These are phyloP conservation scores for Nymphalis io DNA, from an alignment of 1,140 invertebrate genomes.

Conservation along the genomic window DNA sequence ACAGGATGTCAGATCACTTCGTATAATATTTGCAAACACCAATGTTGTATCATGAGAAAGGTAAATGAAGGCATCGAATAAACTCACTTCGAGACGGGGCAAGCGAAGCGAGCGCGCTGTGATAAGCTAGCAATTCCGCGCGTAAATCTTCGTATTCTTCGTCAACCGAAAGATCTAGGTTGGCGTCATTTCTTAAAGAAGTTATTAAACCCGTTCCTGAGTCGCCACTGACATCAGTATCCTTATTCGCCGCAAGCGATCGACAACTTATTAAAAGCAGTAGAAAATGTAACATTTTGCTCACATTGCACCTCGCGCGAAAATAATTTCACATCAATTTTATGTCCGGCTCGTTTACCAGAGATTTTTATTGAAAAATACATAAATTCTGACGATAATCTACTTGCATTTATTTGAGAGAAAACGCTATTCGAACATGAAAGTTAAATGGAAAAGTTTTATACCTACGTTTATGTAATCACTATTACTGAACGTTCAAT, in stretches of 20 bases:
- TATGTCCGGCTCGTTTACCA: slow-evolving; percentile 45
- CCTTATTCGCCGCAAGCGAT: slow-evolving; percentile 30
- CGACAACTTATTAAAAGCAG: slow-evolving; percentile 46
- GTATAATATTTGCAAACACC: slow-evolving; percentile 7
- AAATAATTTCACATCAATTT: slow-evolving; percentile 47
- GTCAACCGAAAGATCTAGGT: slow-evolving; percentile 65
- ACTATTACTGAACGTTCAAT: neutral
- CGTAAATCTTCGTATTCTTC: slow-evolving; percentile 73
- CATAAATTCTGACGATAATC: slow-evolving; percentile 71
- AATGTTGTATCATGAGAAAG: slow-evolving; percentile 6
- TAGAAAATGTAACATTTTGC: slow-evolving; percentile 49
- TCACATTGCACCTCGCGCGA: slow-evolving; percentile 36
- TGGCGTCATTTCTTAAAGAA: slow-evolving; percentile 56
- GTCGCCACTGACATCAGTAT: slow-evolving; percentile 41
- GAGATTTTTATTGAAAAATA: slow-evolving; percentile 65
- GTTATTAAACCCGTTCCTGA: slow-evolving; percentile 46
- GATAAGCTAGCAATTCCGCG: slow-evolving; percentile 67
- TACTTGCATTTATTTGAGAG: slow-evolving; percentile 26
- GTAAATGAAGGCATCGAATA: slow-evolving; percentile 18
- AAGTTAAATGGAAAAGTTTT: slow-evolving; percentile 20
- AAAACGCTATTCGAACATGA: slow-evolving; percentile 31
- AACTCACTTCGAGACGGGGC: slow-evolving; percentile 54
- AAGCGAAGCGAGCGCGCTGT: slow-evolving; percentile 58
- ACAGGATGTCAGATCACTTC: neutral
- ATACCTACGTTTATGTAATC: neutral